phyloP scores from a whole-genome alignment of 2,113 vertebrate species.

The Numida meleagris region DNA sequence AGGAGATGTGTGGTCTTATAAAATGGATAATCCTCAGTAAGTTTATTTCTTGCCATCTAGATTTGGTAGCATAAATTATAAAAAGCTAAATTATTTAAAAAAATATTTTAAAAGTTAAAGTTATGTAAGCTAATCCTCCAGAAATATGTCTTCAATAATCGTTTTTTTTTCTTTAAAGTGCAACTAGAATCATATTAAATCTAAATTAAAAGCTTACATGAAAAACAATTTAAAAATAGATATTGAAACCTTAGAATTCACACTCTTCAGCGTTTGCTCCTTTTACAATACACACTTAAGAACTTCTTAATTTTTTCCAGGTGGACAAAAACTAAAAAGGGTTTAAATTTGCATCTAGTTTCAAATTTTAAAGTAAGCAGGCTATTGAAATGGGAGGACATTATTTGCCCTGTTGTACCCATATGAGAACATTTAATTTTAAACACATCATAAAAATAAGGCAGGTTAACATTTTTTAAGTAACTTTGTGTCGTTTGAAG shows the following conservation, averaged over 20 bases:
- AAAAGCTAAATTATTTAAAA: constrained; percentile 42
- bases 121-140: constrained; percentile 30
- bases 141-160: constrained; percentile 64
- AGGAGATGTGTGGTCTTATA: neutral
- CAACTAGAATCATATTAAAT: constrained; percentile 69
- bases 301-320: constrained; percentile 67
- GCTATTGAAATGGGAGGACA: constrained; percentile 52
- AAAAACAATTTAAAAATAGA: constrained; percentile 66
- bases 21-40: neutral
- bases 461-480: constrained; percentile 60
- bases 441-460: constrained; percentile 66
- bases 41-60: constrained; percentile 27
- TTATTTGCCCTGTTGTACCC: constrained; percentile 9
- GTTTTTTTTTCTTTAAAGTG: neutral
- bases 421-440: constrained; percentile 71
- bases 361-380: constrained; percentile 72
- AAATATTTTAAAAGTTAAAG: constrained; percentile 40
- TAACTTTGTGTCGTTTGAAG: constrained; percentile 33
- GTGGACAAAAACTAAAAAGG: constrained; percentile 54
- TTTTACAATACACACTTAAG: constrained; percentile 54
- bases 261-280: constrained; percentile 45
- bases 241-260: constrained; percentile 68
- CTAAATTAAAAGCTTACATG: constrained; percentile 67
- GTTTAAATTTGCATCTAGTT: constrained; percentile 61
- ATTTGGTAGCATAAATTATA: constrained; percentile 38